A percentile compares a stretch with the other conserved stretches of the same genome.
Evolutionary conservation across 2,888 invertebrate genomes (phyloP).

Genomic region (Amphipoea lucens): DNA sequence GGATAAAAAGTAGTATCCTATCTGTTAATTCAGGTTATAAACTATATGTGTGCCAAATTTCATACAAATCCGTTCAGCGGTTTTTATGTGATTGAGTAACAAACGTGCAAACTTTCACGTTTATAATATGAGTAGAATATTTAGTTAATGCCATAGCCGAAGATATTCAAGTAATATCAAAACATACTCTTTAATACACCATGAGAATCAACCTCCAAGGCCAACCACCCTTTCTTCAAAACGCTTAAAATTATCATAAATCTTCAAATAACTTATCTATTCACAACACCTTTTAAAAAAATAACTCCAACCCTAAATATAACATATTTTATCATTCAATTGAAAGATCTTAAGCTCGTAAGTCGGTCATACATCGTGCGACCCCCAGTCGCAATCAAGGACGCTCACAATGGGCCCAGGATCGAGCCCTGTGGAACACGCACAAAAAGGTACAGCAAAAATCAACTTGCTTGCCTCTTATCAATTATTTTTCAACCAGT

Average conservation of each 20-base stretch:
- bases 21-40: background rate
- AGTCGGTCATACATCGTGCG: conserved; percentile 63
- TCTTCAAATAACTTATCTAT: conserved; percentile 42
- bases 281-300: conserved; percentile 25
- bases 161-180: conserved; percentile 2
- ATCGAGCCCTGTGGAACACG: conserved; percentile 66
- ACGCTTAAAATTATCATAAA: conserved; percentile 39
- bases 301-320: conserved; percentile 28
- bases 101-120: background rate
- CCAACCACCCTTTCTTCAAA: background rate
- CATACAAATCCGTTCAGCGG: background rate
- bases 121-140: background rate
- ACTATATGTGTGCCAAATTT: background rate
- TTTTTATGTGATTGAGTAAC: background rate
- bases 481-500: conserved; percentile 77
- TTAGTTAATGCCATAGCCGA: background rate
- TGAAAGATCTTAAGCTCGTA: conserved; percentile 39
- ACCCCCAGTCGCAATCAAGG: conserved; percentile 61
- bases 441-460: conserved; percentile 68
- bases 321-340: conserved; percentile 47
- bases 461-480: conserved; percentile 71
- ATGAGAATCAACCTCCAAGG: conserved; percentile 44
- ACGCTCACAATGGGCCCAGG: conserved; percentile 57
- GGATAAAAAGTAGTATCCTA: background rate
- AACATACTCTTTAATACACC: conserved; percentile 4